Conservation (phyloP, 1,140 invertebrate species). For the Hormaphis cornu region DNA sequence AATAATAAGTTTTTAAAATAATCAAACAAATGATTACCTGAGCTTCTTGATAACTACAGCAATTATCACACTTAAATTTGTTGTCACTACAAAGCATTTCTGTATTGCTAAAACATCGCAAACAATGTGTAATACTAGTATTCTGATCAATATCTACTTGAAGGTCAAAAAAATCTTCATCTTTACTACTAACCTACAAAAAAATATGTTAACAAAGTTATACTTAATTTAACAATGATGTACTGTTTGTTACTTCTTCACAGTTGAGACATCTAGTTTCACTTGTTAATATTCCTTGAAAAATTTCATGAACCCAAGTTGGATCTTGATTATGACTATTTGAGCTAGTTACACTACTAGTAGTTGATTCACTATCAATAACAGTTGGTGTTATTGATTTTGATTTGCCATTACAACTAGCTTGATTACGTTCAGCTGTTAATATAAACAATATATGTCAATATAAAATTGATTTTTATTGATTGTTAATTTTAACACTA, state of each 20-base stretch:
- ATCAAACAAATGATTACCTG: conserved; percentile 51
- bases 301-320: conserved; percentile 99
- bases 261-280: conserved; percentile 99
- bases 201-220: background rate
- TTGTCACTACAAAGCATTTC: conserved; percentile 99
- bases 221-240: background rate
- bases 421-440: conserved; percentile 70
- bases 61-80: conserved; percentile 99
- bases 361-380: conserved; percentile 46
- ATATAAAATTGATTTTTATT: conserved; percentile 16
- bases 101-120: conserved; percentile 94
- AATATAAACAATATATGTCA: conserved; percentile 36
- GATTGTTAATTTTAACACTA: background rate
- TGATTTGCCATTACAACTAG: conserved; percentile 46
- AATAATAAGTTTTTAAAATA: background rate
- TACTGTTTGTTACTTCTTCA: conserved; percentile 70
- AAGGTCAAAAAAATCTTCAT: conserved; percentile 98
- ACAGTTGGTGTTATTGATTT: conserved; percentile 41
- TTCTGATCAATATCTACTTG: conserved; percentile 99
- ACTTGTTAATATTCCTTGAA: conserved; percentile 97
- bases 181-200: conserved; percentile 77
- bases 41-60: conserved; percentile 98
- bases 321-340: conserved; percentile 62
- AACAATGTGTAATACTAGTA: conserved; percentile 96
- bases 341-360: conserved; percentile 40